Percentiles rank a stretch among this genome's conserved stretches.
Evolutionary conservation across 2,888 invertebrate species (phyloP).

Genomic region (Octonoba sinensis): DNA sequence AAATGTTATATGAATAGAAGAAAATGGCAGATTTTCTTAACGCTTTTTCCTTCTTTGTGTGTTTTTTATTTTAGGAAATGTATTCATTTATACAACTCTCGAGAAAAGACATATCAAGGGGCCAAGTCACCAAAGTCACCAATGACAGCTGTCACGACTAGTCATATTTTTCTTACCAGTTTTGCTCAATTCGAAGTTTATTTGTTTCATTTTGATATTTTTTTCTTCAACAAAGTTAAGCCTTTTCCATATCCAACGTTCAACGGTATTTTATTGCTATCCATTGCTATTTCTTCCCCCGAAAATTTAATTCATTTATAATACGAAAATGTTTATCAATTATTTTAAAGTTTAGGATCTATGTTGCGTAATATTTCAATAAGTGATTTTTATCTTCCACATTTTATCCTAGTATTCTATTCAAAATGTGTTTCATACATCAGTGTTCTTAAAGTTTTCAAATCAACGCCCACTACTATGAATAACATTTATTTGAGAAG

Average conservation of each 20-base stretch:
- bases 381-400: no score
- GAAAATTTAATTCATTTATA: not conserved
- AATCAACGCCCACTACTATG: no score
- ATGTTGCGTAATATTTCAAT: no score
- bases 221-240: no score
- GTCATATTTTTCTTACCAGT: conserved; percentile 36
- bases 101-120: conserved; percentile 13
- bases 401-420: no score
- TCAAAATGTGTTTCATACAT: no score
- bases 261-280: conserved; percentile 29
- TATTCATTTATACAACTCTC: conserved; percentile 53
- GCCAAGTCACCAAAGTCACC: conserved; percentile 28
- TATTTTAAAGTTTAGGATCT: no score
- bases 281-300: not conserved
- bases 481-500: no score
- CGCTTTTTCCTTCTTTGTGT: not conserved
- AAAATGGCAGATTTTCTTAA: not conserved
- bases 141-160: conserved; percentile 52
- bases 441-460: no score
- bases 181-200: conserved; percentile 8
- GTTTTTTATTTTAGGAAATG: conserved; percentile 7
- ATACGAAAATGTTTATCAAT: no score
- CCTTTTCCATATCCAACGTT: no score
- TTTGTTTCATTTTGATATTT: not conserved
- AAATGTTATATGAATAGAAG: not conserved